Base-by-base conservation (phyloP, 53 echinoderm and acorn worm genomes). In the Crossaster papposus region DNA sequence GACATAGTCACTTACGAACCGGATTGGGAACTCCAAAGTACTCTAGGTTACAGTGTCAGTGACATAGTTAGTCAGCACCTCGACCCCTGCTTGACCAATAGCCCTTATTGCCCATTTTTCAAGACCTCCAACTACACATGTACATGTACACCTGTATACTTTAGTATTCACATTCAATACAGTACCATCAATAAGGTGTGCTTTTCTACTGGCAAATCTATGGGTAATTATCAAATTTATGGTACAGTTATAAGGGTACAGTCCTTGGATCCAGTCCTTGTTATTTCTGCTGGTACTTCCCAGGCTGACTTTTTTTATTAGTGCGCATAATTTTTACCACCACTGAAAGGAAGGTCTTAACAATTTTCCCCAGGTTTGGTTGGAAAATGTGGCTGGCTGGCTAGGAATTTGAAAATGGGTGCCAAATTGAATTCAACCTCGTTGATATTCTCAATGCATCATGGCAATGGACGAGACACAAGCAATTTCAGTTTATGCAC, bases 271-370 rank as follows among this genome's bases (percentile, higher is more conserved):
- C 23, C 83, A 5, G 9, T 44, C 5, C 44, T 44, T 44, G 44
- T 83, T 12, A 83, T 30, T 38, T 26, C 18, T 83, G 83, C 83
- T 83, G 83, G 83, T 83, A 83, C 70, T 38, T 83, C 81, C 33
- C 17, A 17, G 3, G 35, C 30, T 11, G 11, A 26, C 62, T 34
- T n/a, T n/a, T n/a, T n/a, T n/a, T 81, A 34, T 22, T 6, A 15
- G 51, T 7, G 35, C 23, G 34, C 20, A 35, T 70, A 30, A 28
- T 28, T 70, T 70, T 70, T 70, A 44, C 5, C 44, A 5, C 5
- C 9, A 9, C 44, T 9, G 9, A 44, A 5, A 44, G 9, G 44
- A 44, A 44, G 44, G 44, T 9, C 44, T 7, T 44, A 44, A 5
- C n/a, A n/a, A 44, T 9, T 44, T 44, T 44, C 9, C 44, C 0